Evolutionary conservation across 2,888 invertebrate genomes (phyloP).

Genomic region (Chelonus formosanus): DNA sequence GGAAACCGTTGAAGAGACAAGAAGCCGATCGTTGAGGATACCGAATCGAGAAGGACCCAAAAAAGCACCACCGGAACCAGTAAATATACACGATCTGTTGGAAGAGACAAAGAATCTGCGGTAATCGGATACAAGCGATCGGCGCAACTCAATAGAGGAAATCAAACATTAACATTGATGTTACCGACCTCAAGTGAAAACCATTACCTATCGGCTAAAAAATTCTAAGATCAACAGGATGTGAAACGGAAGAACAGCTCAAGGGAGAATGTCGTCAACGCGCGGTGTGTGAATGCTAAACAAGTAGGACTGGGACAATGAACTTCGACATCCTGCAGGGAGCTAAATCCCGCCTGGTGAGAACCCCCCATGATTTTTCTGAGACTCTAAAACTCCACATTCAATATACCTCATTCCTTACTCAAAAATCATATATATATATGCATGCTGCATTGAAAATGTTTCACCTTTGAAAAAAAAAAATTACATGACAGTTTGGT

Average conservation of each 20-base stretch:
- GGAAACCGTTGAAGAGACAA: slow-evolving; percentile 45
- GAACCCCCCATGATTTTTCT: slow-evolving; percentile 41
- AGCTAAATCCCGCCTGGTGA: slow-evolving; percentile 50
- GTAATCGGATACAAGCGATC: slow-evolving; percentile 28
- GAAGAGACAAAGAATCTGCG: slow-evolving; percentile 19
- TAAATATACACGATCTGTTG: slow-evolving; percentile 26
- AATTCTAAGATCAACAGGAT: slow-evolving; percentile 15
- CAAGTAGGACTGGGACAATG: slow-evolving; percentile 53
- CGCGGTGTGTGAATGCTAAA: slow-evolving; percentile 43
- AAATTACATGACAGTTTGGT: too few species aligned
- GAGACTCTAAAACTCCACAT: slow-evolving; percentile 2
- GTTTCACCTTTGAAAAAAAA: too few species aligned
- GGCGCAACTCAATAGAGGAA: slow-evolving; percentile 26
- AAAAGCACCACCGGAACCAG: slow-evolving; percentile 25
- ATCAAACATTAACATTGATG: slow-evolving; percentile 25
- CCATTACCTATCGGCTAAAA: slow-evolving; percentile 12
- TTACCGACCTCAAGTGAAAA: slow-evolving; percentile 9
- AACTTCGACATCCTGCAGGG: slow-evolving; percentile 50
- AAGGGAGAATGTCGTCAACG: slow-evolving; percentile 12
- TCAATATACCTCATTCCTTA: background rate
- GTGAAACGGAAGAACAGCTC: background rate
- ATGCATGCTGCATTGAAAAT: too few species aligned
- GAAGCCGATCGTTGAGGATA: slow-evolving; percentile 38
- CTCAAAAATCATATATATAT: too few species aligned
- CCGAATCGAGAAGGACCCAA: slow-evolving; percentile 25